A percentile compares a stretch with the other conserved stretches of the same genome.
Conservation (phyloP, 2,888 invertebrate genomes). For the Alloscopus bannaensis region DNA sequence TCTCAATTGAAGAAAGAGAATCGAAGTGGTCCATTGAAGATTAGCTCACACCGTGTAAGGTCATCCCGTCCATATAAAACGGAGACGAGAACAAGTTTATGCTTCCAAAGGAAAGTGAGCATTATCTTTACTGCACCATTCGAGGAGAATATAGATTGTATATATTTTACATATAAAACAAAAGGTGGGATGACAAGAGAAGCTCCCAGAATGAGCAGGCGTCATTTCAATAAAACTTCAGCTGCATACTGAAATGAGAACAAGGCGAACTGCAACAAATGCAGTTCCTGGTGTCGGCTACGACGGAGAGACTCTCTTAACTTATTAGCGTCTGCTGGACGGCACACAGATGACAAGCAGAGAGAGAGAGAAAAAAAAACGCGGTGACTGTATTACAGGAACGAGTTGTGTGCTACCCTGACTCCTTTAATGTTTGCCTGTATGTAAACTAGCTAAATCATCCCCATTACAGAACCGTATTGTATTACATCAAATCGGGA, state of each 20-base stretch:
- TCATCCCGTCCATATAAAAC: not conserved
- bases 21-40: conserved; percentile 14
- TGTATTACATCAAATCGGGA: too few species aligned
- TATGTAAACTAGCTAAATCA: conserved; percentile 41
- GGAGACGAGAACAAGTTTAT: not conserved
- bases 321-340: conserved; percentile 23
- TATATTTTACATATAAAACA: too few species aligned
- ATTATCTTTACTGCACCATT: too few species aligned
- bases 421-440: conserved; percentile 31
- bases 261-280: too few species aligned
- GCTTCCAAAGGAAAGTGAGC: not conserved
- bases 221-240: too few species aligned
- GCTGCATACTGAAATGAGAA: too few species aligned
- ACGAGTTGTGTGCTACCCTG: not conserved
- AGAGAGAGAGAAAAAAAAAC: not conserved
- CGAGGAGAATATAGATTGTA: too few species aligned
- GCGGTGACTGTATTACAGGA: conserved; percentile 1
- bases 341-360: conserved; percentile 58
- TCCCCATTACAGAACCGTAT: too few species aligned
- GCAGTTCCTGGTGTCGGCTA: too few species aligned
- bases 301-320: too few species aligned
- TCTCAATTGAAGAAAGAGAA: conserved; percentile 19
- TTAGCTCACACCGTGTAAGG: conserved; percentile 3
- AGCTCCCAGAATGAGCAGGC: too few species aligned
- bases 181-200: too few species aligned